Percentiles rank a stretch among this genome's conserved stretches.
Conservation (phyloP, 2,888 invertebrate species). For the Anticlea derivata region DNA sequence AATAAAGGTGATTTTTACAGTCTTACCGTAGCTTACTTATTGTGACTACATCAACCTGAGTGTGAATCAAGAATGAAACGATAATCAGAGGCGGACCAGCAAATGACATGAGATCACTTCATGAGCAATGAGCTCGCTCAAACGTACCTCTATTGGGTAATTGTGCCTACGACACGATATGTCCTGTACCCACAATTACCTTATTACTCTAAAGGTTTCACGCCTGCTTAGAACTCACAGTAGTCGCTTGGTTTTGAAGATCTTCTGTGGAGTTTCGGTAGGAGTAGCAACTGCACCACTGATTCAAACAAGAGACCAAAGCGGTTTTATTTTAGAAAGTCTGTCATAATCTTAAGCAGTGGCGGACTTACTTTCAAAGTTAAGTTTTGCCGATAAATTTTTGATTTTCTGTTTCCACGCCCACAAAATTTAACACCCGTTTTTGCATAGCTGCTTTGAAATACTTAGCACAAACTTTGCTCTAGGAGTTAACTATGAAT, state of each 20-base stretch:
- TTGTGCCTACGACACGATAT: slow-evolving; percentile 50
- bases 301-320: too few species aligned
- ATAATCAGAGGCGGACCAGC: slow-evolving; percentile 45
- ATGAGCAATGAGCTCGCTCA: slow-evolving; percentile 55
- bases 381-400: too few species aligned
- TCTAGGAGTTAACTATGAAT: slow-evolving; percentile 43
- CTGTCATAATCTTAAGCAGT: too few species aligned
- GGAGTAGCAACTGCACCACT: too few species aligned
- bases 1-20: too few species aligned
- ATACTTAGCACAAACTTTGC: slow-evolving; percentile 29
- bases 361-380: too few species aligned
- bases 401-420: too few species aligned
- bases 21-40: too few species aligned
- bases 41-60: too few species aligned
- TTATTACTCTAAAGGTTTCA: slow-evolving; percentile 10
- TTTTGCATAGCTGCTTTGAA: slow-evolving; percentile 31
- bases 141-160: slow-evolving; percentile 62
- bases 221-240: neutral
- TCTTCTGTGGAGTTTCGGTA: too few species aligned
- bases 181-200: slow-evolving; percentile 41
- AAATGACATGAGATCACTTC: slow-evolving; percentile 63
- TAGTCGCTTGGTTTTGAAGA: neutral
- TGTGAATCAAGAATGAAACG: slow-evolving; percentile 2
- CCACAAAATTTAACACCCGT: slow-evolving; percentile 10
- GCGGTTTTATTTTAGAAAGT: too few species aligned